Evolutionary conservation across 2,113 vertebrate genomes (phyloP), one percentile per base, ranked within the genome.

Genomic region (Turnix velox): DNA sequence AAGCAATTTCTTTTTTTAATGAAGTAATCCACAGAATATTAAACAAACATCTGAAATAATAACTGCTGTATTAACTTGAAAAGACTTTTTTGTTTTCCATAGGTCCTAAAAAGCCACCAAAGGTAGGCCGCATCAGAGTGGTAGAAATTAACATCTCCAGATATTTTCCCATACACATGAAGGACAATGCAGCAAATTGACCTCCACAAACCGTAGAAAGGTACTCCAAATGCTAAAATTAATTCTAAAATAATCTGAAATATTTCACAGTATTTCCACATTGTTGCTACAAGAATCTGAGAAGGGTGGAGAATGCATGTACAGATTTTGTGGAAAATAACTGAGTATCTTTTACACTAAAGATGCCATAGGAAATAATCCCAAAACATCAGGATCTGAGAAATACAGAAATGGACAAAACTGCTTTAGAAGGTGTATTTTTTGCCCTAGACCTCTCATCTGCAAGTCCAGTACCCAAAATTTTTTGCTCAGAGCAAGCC

Each of bases 111-210:
- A 83, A 84, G 27, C 40, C 74, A 45, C 18, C n/a, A 73, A 49
- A 90, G 58, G n/a, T 71, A 85, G 78, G 82, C 62, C 42, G 1
- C 45, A 37, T 11, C 51, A 13, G 37, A 88, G n/a, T 14, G 73
- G 57, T 3, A 73, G 65, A 75, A 93, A 86, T 55, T 0, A 95
- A 86, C 16, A 71, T 55, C 58, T 87, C 46, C 37, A 90, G 25
- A n/a, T 45, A 42, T 65, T 89, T 55, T 76, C 72, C 46, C 57
- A 42, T 28, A 45, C 23, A 77, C 52, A 67, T 19, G 12, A 10
- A 3, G 31, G 28, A 16, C 85, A 95, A 95, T 65, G 78, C 66
- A 87, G 88, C 69, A 96, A 91, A 93, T 12, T 45, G 49, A 79
- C 67, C 84, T 55, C 68, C 23, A 52, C 37, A 10, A 94, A 78